Conservation (phyloP, 2,113 vertebrate species). For the Chaenocephalus aceratus region DNA sequence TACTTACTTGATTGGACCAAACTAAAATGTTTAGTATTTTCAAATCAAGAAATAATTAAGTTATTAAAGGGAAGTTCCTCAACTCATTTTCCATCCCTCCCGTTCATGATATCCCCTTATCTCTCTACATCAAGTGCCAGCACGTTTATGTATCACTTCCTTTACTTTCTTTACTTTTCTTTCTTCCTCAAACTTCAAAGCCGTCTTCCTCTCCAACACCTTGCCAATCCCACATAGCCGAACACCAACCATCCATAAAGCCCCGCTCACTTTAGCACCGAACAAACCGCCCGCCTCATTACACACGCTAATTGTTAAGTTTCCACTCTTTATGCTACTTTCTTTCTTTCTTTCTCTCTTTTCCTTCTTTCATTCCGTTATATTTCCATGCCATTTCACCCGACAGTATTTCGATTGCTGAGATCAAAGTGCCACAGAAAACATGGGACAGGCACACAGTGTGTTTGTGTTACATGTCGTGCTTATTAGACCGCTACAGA, state of each 20-base stretch:
- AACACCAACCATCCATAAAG: slow-evolving; percentile 67
- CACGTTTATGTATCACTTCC: slow-evolving; percentile 59
- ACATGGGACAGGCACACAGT: background rate
- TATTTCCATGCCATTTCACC: background rate
- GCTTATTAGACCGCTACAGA: too few relatives aligned
- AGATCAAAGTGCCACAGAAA: background rate
- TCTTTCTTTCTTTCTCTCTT: background rate
- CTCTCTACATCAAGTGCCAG: slow-evolving; percentile 20
- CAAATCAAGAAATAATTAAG: slow-evolving; percentile 10
- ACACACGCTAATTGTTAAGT: slow-evolving; percentile 71
- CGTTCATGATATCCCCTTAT: slow-evolving; percentile 28
- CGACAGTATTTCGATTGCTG: background rate
- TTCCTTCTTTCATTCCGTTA: background rate
- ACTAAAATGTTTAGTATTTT: slow-evolving; percentile 5
- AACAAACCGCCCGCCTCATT: slow-evolving; percentile 71
- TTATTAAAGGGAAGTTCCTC: slow-evolving; percentile 2
- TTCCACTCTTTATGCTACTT: slow-evolving; percentile 50
- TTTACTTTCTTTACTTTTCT: slow-evolving; percentile 37
- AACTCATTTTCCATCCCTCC: background rate
- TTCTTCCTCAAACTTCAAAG: slow-evolving; percentile 65
- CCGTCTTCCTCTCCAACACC: slow-evolving; percentile 24
- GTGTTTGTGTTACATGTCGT: background rate
- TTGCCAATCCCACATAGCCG: slow-evolving; percentile 63
- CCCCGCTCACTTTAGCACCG: slow-evolving; percentile 62
- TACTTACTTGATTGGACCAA: background rate